Evolutionary conservation across 2,888 invertebrate species (phyloP), one percentile per base, ranked within the genome.

Genomic region (Panorpa germanica): DNA sequence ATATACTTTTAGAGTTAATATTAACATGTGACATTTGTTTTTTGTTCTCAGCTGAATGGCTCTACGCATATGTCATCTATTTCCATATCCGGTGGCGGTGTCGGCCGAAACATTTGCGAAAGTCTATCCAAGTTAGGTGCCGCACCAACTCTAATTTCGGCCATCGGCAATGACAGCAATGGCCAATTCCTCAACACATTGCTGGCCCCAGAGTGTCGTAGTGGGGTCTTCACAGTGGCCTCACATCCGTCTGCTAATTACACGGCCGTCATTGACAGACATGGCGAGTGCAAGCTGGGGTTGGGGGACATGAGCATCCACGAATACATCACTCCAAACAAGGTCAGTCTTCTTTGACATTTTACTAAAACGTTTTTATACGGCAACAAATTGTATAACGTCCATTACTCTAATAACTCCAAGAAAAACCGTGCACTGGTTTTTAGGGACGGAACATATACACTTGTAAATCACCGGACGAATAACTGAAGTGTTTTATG

Each of bases 91-190:
- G 70, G 69, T 5, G 95, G 95, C 8, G 96, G 96, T 9, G 96
- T 96, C 2, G 95, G 74, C 0, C 65, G 93, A 29, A 96, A 96
- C 52, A 63, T 95, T 31, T 83, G 86, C 2, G 86, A 90, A 43
- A 83, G 82, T 12, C 56, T 96, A 29, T 65, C 65, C 42, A 70
- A 77, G 42, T 59, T 91, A 16, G 71, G 74, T 19, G 62, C 62
- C 0, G 39, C 54, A 3, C 65, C 72, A 1, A 51, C 64, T 14
- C 67, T 91, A 25, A 59, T 91, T 22, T 76, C 86, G 0, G 74
- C 73, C 0, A 49, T 90, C 3, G 90, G 86, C 0, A 58, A 67
- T 31, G 90, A 90, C 49, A 41, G 43, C n/a, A 46, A 57, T 31
- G 66, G 66, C 2, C 39, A 46, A 4, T 52, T 53, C 31, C 43